phyloP scores from a whole-genome alignment of 2,797 vertebrate genomes.

The Linurgus olivaceus region DNA sequence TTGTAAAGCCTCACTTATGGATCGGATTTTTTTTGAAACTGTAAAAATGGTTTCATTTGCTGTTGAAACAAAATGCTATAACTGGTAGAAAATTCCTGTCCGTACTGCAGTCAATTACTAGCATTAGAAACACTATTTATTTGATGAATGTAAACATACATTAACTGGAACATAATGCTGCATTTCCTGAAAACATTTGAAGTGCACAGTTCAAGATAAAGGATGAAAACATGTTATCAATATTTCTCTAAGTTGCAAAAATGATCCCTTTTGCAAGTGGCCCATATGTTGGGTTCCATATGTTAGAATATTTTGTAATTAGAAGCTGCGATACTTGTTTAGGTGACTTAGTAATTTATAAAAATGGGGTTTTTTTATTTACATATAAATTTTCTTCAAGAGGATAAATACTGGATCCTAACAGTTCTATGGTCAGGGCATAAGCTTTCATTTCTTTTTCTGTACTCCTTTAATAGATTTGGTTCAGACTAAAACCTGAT shows the following conservation, averaged over 20 bases:
- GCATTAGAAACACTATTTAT: neutral
- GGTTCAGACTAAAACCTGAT: neutral
- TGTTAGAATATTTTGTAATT: neutral
- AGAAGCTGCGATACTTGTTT: neutral
- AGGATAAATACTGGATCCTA: neutral
- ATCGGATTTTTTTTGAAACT: neutral
- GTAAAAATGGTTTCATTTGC: neutral
- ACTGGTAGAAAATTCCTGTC: neutral
- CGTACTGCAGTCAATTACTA: neutral
- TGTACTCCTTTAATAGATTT: neutral
- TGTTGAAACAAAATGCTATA: neutral
- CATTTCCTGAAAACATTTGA: neutral
- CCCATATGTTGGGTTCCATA: neutral
- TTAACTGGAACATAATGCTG: neutral
- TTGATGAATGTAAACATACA: neutral
- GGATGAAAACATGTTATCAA: neutral
- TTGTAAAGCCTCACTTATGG: neutral
- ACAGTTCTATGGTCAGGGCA: neutral
- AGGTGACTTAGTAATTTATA: neutral
- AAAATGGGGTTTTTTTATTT: neutral
- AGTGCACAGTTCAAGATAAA: neutral
- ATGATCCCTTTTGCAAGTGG: neutral
- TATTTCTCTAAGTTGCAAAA: neutral
- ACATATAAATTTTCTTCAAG: neutral
- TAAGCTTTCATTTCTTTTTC: neutral